A percentile compares a stretch with the other conserved stretches of the same genome.
Conservation (phyloP, 2,888 invertebrate genomes). For the Eupsilia transversa region DNA sequence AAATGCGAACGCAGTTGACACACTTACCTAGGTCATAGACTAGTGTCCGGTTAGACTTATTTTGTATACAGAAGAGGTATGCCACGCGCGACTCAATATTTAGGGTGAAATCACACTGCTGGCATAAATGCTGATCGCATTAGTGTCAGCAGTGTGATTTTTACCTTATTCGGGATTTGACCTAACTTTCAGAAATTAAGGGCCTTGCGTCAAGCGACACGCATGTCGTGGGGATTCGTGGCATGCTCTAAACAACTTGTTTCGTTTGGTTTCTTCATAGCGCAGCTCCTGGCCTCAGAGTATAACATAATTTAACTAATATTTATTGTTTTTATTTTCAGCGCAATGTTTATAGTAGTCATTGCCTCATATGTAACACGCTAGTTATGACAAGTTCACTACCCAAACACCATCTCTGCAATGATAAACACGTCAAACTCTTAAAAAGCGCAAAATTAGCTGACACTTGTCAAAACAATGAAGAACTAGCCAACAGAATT, state of each 20-base stretch:
- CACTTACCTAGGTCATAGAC: no score
- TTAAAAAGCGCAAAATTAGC: neutral
- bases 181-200: no score
- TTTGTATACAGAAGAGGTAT: no score
- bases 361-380: conserved; percentile 15
- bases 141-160: no score
- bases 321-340: neutral
- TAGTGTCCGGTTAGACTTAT: no score
- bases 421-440: neutral
- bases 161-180: no score
- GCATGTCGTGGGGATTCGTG: neutral
- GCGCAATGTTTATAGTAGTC: neutral
- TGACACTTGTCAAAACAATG: neutral
- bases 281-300: neutral
- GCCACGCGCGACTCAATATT: no score
- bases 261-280: neutral
- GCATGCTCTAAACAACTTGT: neutral
- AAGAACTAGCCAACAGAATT: neutral
- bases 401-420: neutral
- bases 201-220: no score
- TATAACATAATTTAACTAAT: neutral
- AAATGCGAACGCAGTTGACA: no score
- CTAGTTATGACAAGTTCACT: neutral
- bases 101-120: no score
- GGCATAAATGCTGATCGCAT: no score